Evolutionary conservation across 1,140 invertebrate species (phyloP).

Genomic region (Procambarus clarkii): DNA sequence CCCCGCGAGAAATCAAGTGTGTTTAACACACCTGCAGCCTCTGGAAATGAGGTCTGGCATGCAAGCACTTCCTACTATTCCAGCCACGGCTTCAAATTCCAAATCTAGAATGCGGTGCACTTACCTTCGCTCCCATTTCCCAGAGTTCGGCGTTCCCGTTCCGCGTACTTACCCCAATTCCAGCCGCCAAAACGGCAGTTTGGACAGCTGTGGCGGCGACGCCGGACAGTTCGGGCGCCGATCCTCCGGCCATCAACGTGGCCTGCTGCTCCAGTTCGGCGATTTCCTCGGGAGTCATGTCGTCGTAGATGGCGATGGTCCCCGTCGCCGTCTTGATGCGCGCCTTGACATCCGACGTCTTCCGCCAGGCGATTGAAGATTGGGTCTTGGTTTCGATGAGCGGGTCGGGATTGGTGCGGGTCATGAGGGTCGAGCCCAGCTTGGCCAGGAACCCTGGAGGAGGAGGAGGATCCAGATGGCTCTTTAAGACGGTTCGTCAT

Average conservation of each 20-base stretch:
- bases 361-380: conserved; percentile 54
- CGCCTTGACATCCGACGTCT: conserved; percentile 51
- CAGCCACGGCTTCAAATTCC: too few relatives aligned
- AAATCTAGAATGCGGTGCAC: too few relatives aligned
- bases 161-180: conserved; percentile 24
- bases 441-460: conserved; percentile 60
- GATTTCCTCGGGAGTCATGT: conserved; percentile 48
- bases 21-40: too few relatives aligned
- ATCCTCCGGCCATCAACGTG: conserved; percentile 26
- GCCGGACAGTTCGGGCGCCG: conserved; percentile 15
- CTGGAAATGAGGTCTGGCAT: too few relatives aligned
- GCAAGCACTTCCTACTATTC: too few relatives aligned
- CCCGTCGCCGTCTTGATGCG: conserved; percentile 71
- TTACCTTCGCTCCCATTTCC: too few relatives aligned
- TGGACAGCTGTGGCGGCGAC: conserved; percentile 17
- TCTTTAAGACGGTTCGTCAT: too few relatives aligned
- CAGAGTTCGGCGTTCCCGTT: too few relatives aligned
- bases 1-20: too few relatives aligned
- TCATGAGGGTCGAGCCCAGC: conserved; percentile 57
- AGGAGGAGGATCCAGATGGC: neutral
- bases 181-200: conserved; percentile 10
- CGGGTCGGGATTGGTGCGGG: conserved; percentile 43
- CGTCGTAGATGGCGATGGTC: conserved; percentile 62
- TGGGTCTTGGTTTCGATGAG: conserved; percentile 49
- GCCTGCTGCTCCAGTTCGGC: conserved; percentile 41